Conservation (phyloP, 2,113 vertebrate species). For the Sitta europaea region DNA sequence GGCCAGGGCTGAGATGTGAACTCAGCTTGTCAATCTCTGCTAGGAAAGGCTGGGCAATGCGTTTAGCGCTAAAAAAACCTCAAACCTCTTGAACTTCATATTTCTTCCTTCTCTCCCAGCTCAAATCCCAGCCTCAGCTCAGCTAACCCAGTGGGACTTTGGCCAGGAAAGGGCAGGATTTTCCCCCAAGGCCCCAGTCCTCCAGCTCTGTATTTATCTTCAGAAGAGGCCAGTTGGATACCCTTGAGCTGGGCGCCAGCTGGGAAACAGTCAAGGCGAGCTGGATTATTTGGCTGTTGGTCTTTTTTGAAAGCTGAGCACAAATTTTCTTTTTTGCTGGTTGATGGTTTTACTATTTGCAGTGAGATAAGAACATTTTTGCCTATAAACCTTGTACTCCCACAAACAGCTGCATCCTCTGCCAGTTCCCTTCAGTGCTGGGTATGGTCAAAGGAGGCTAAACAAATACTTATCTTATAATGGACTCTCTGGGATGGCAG, state of each 20-base stretch:
- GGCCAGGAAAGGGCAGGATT: slow-evolving; percentile 18
- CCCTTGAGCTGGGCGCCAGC: not conserved
- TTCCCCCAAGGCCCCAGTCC: not conserved
- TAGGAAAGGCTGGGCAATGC: not conserved
- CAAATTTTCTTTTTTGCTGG: not conserved
- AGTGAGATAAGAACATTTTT: not conserved
- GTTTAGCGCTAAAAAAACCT: not conserved
- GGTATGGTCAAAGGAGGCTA: not conserved
- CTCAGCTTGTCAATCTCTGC: not conserved
- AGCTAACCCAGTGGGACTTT: not conserved
- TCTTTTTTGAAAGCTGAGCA: not conserved
- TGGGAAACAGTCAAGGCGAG: not conserved
- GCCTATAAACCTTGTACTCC: not conserved
- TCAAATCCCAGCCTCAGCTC: not conserved
- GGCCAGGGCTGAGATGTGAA: not conserved
- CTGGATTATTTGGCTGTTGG: not conserved
- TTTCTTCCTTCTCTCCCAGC: not conserved
- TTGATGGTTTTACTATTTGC: not conserved
- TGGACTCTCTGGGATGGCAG: not conserved
- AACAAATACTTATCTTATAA: accelerated
- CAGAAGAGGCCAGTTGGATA: not conserved
- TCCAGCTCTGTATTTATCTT: slow-evolving; percentile 1
- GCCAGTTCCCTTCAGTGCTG: not conserved
- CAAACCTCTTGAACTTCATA: not conserved
- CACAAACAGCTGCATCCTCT: not conserved